Evolutionary conservation across 92 coral and sea anemone species (phyloP), one percentile per base, ranked within the genome.

Genomic region (Zoanthus gigantus): DNA sequence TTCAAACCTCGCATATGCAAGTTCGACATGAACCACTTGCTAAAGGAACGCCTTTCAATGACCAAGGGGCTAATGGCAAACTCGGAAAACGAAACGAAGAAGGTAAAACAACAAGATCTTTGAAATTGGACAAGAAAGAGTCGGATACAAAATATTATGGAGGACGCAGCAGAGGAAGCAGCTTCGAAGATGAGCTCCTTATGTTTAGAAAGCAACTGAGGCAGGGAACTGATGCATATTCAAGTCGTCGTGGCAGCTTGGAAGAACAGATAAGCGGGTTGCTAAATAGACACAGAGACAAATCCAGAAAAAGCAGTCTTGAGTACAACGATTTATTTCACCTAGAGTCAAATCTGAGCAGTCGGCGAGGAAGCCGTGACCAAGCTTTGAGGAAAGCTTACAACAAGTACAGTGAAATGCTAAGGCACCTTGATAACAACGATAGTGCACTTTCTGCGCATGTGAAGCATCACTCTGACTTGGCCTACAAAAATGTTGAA

Each of bases 231-330:
- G 85, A 81, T 4, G 60, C 30, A 1, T 10, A 81, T 23, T 56
- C 89, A 34, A 84, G 84, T 32, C 78, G 90, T 30, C 72, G 61
- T 34, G 86, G 74, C 57, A 78, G 90, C 71, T 10, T 88, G 23
- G 94, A 80, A 44, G 83, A 57, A 16, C 77, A 58, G 16, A 60
- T 9, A 71, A 66, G 78, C 53, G 52, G 79, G 79, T 42, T 69
- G 32, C 61, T 2, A 34, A 31, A 84, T 17, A 68, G 78, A n/a
- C 28, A 15, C 53, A 61, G 50, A 32, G 87, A 85, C 66, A 53
- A 76, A 23, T 86, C 84, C 47, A 86, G 93, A 75, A 68, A 74
- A 65, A 76, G 57, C 44, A 82, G 90, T 80, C 5, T 86, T 56
- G 93, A 90, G 10, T 81, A 81, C 85, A 56, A 53, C 34, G 87